These are phyloP conservation scores for Drosophila dunni DNA, from an alignment of 1,140 invertebrate genomes.

Conservation along the genomic window DNA sequence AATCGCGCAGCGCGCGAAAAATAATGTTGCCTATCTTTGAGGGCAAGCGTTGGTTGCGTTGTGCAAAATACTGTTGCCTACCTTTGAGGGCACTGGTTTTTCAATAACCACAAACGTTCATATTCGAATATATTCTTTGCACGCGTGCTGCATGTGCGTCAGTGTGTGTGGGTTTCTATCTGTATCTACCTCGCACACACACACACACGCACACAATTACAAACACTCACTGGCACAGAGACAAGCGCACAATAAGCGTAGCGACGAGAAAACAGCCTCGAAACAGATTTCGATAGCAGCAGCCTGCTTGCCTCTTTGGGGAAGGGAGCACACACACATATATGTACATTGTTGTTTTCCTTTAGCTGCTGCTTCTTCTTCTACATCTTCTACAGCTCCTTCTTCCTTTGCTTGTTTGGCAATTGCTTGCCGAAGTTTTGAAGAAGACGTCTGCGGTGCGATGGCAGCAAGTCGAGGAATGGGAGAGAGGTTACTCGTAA, in stretches of 20 bases:
- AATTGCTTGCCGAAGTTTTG: conserved; percentile 46
- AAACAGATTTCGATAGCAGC: conserved; percentile 46
- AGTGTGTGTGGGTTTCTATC: conserved; percentile 23
- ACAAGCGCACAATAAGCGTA: conserved; percentile 31
- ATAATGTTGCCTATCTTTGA: conserved; percentile 47
- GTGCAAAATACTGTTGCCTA: conserved; percentile 35
- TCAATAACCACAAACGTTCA: conserved; percentile 46
- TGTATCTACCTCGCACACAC: conserved; percentile 48
- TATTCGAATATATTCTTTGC: conserved; percentile 23
- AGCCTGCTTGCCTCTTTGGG: conserved; percentile 23
- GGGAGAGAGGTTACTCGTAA: conserved; percentile 8
- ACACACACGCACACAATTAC: conserved; percentile 34
- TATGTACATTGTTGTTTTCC: conserved; percentile 28
- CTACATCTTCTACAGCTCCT: background rate
- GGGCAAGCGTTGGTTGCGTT: conserved; percentile 15
- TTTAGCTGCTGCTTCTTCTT: conserved; percentile 7
- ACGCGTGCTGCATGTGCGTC: conserved; percentile 23
- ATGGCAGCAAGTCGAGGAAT: background rate
- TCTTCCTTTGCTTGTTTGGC: conserved; percentile 26
- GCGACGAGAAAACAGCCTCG: conserved; percentile 34
- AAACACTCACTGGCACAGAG: background rate
- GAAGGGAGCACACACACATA: conserved; percentile 9
- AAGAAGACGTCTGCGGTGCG: conserved; percentile 20
- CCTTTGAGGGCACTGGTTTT: conserved; percentile 47
- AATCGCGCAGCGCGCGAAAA: conserved; percentile 28